These are phyloP conservation scores for Barnardius zonarius DNA, from an alignment of 2,113 vertebrate genomes.

Conservation along the genomic window DNA sequence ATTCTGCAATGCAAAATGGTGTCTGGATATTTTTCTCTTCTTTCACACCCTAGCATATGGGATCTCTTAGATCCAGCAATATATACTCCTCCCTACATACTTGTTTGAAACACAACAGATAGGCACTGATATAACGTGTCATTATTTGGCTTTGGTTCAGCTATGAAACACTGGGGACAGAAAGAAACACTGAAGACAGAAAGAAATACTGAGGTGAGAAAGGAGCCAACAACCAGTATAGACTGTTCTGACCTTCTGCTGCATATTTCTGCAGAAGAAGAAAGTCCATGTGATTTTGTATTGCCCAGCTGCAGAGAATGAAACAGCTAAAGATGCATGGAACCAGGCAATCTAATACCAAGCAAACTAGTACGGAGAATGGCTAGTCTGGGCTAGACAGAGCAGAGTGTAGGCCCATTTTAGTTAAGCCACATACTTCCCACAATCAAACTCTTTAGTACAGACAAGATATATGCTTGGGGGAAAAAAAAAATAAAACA, in stretches of 20 bases:
- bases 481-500: no score
- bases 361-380: background rate
- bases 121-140: background rate
- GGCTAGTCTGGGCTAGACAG: background rate
- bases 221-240: background rate
- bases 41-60: background rate
- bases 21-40: background rate
- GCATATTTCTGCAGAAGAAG: background rate
- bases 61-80: conserved; percentile 3
- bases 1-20: conserved; percentile 4
- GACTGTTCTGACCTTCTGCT: background rate
- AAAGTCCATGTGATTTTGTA: background rate
- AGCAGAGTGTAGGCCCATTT: background rate
- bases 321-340: background rate
- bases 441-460: background rate
- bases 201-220: background rate
- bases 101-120: conserved; percentile 20
- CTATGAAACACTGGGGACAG: background rate
- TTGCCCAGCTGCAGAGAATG: background rate
- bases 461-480: background rate
- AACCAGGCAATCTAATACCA: background rate
- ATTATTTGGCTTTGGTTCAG: conserved; percentile 10
- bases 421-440: background rate
- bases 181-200: background rate
- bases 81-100: background rate